phyloP scores from a whole-genome alignment of 2,113 vertebrate species.

The Ovibos moschatus region DNA sequence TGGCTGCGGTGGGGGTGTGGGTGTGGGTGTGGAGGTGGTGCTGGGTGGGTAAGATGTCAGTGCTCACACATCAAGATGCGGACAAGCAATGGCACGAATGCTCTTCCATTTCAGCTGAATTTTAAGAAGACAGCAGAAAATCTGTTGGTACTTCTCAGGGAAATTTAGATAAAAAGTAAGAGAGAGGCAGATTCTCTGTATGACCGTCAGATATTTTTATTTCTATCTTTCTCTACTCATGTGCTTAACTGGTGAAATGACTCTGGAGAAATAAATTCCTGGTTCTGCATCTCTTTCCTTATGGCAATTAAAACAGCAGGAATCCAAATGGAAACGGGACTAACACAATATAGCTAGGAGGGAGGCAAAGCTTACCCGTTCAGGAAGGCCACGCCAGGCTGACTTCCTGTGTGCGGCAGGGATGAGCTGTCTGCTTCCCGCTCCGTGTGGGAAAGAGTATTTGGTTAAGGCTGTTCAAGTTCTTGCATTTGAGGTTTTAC shows the following conservation, averaged over 20 bases:
- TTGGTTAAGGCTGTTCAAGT: constrained; percentile 68
- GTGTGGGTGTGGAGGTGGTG: neutral
- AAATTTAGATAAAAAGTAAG: neutral
- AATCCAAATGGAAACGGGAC: constrained; percentile 13
- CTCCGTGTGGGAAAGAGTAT: neutral
- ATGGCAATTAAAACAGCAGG: constrained; percentile 27
- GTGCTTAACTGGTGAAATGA: neutral
- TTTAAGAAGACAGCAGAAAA: neutral
- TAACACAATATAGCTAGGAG: neutral
- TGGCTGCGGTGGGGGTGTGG: neutral
- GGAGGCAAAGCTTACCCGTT: constrained; percentile 19
- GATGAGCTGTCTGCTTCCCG: neutral
- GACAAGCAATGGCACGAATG: neutral
- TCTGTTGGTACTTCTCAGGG: neutral
- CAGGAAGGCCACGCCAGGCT: neutral
- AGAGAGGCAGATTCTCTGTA: neutral
- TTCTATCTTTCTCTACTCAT: neutral
- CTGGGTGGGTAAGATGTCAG: neutral
- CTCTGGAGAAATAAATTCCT: neutral
- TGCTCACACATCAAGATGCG: neutral
- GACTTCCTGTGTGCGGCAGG: neutral
- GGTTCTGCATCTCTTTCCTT: constrained; percentile 49
- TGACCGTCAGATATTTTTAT: neutral
- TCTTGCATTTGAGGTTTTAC: constrained; percentile 43
- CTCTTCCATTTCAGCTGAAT: neutral